Evolutionary conservation across 2,113 vertebrate genomes (phyloP), one percentile per base, ranked within the genome.

Genomic region (Vulpes vulpes): DNA sequence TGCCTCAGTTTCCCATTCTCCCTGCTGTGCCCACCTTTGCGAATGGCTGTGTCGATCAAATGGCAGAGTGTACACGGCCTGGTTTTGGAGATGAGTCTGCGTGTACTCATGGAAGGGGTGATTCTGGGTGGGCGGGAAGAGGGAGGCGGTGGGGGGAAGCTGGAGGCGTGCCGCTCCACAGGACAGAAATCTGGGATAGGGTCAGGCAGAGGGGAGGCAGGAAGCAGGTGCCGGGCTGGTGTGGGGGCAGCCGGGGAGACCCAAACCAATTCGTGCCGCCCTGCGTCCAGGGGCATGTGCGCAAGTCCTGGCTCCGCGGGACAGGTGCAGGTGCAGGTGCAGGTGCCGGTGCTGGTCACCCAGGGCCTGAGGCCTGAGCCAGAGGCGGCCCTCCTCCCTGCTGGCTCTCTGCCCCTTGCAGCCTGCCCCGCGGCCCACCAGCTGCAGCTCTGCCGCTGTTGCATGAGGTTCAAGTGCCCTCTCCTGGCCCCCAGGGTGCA

Each of bases 401-500:
- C n/a, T n/a, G n/a, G 43, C 91, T 57, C 59, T 73, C 4, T 2
- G 11, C 81, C 11, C 5, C 81, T 79, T 91, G 9, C 67, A 4
- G 11, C 53, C 49, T 64, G 82, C 64, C n/a, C 69, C 73, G 55
- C 38, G 23, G 79, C 86, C 94, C 23, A 55, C 95, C 55, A 17
- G 83, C 76, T 59, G 91, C 53, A 23, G 95, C 82, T 14, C 87
- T 17, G 19, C 76, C 80, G 57, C 19, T 20, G 95, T 99, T 98
- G 97, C 96, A 97, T 99, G 99, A 98, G 98, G 98, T 98, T 98
- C 51, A 98, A 98, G 99, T 98, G 99, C 99, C 99, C 99, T 99
- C 99, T 99, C 98, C 98, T 99, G 99, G 98, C 95, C 93, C 73
- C 25, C 89, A 78, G 49, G 64, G 94, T 81, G 88, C 92, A 97